Evolutionary conservation across 2,888 invertebrate genomes (phyloP).

Genomic region (Drosophila birchii): DNA sequence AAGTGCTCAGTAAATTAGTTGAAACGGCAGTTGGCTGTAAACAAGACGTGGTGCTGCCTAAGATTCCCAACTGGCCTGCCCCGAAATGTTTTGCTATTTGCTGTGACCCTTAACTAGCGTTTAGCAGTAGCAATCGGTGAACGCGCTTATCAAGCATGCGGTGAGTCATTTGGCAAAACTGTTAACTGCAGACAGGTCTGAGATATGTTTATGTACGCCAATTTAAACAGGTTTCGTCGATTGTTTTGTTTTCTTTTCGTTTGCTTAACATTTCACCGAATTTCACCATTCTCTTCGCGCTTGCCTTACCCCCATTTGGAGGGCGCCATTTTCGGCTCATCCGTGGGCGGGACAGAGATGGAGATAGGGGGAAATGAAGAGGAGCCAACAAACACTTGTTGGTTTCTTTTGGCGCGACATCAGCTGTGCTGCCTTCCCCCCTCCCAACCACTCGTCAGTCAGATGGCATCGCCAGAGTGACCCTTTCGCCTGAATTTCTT

Average conservation of each 20-base stretch:
- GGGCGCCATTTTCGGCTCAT: slow-evolving; percentile 25
- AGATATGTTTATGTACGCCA: slow-evolving; percentile 38
- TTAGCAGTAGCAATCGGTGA: slow-evolving; percentile 25
- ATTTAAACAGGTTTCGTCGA: slow-evolving; percentile 19
- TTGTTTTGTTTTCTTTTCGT: slow-evolving; percentile 30
- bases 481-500: slow-evolving; percentile 8
- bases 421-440: slow-evolving; percentile 44
- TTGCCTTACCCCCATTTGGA: slow-evolving; percentile 35
- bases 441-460: not conserved
- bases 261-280: slow-evolving; percentile 49
- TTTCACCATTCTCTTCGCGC: slow-evolving; percentile 67
- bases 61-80: not conserved
- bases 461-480: slow-evolving; percentile 22
- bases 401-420: slow-evolving; percentile 47
- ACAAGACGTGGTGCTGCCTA: slow-evolving; percentile 10
- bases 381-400: slow-evolving; percentile 60
- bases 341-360: slow-evolving; percentile 20
- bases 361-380: slow-evolving; percentile 7
- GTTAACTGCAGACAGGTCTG: slow-evolving; percentile 11
- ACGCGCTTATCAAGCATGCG: slow-evolving; percentile 60
- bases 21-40: slow-evolving; percentile 4
- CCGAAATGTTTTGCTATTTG: slow-evolving; percentile 4
- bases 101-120: slow-evolving; percentile 16
- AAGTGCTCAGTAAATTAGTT: slow-evolving; percentile 3
- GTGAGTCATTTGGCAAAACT: slow-evolving; percentile 63